Conservation (phyloP, 2,888 invertebrate genomes). For the Acanthacorydalis orientalis region DNA sequence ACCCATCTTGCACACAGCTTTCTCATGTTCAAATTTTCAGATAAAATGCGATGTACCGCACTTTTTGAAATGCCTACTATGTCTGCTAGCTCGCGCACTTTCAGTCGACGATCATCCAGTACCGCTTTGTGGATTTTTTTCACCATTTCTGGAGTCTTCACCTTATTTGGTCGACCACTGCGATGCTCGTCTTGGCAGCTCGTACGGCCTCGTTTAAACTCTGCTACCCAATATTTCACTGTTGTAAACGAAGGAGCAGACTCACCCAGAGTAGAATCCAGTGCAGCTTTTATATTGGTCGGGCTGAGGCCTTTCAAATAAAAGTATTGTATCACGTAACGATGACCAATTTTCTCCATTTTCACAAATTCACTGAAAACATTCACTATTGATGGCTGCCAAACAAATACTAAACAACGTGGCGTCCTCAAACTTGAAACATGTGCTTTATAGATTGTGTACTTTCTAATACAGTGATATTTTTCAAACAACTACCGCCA, state of each 20-base stretch:
- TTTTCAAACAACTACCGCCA: neutral
- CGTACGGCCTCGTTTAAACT: conserved; percentile 9
- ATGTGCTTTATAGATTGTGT: neutral
- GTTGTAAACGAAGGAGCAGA: conserved; percentile 10
- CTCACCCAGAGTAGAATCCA: conserved; percentile 13
- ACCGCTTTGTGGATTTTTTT: conserved; percentile 11
- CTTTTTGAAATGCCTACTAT: neutral
- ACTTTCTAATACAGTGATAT: neutral
- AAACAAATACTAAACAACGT: conserved; percentile 2
- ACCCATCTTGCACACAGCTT: conserved; percentile 14
- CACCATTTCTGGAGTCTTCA: conserved; percentile 4
- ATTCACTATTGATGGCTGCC: conserved; percentile 6
- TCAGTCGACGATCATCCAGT: neutral
- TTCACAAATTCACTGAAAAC: conserved; percentile 5
- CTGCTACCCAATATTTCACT: conserved; percentile 7
- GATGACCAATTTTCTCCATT: conserved; percentile 5
- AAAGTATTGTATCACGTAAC: conserved; percentile 10
- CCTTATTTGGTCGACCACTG: conserved; percentile 9
- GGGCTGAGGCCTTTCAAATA: conserved; percentile 9
- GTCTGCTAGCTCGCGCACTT: neutral
- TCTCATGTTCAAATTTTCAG: conserved; percentile 12
- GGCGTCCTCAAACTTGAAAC: conserved; percentile 5
- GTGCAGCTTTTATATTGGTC: conserved; percentile 12
- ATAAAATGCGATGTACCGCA: conserved; percentile 1
- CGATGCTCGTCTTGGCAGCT: neutral